These are phyloP conservation scores for Sus cebifrons DNA, from an alignment of 2,797 vertebrate genomes.

Conservation along the genomic window DNA sequence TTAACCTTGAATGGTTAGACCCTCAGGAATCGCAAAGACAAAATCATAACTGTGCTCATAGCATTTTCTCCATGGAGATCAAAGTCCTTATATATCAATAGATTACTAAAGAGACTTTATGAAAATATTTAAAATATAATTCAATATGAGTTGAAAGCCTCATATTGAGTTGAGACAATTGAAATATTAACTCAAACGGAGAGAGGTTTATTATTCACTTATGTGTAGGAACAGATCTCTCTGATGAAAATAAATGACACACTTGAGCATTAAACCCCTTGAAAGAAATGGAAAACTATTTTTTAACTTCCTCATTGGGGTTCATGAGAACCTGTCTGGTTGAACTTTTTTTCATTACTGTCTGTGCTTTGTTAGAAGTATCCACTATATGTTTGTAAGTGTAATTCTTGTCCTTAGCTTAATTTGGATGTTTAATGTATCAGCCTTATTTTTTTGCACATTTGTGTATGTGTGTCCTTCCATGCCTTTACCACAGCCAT, in stretches of 20 bases:
- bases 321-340: background rate
- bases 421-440: background rate
- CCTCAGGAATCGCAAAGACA: background rate
- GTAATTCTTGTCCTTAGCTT: background rate
- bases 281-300: background rate
- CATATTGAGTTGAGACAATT: background rate
- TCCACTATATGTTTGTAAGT: background rate
- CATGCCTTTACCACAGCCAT: background rate
- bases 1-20: background rate
- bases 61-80: background rate
- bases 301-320: background rate
- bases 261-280: background rate
- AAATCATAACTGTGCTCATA: background rate
- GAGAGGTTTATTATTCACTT: background rate
- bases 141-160: background rate
- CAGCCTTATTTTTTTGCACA: background rate
- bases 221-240: background rate
- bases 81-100: background rate
- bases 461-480: background rate
- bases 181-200: background rate
- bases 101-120: background rate
- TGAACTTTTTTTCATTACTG: background rate
- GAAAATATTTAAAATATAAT: conserved; percentile 12
- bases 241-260: background rate
- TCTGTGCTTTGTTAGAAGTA: background rate